These are phyloP conservation scores for Drosophila mimetica DNA, from an alignment of 2,888 invertebrate species.

Conservation along the genomic window DNA sequence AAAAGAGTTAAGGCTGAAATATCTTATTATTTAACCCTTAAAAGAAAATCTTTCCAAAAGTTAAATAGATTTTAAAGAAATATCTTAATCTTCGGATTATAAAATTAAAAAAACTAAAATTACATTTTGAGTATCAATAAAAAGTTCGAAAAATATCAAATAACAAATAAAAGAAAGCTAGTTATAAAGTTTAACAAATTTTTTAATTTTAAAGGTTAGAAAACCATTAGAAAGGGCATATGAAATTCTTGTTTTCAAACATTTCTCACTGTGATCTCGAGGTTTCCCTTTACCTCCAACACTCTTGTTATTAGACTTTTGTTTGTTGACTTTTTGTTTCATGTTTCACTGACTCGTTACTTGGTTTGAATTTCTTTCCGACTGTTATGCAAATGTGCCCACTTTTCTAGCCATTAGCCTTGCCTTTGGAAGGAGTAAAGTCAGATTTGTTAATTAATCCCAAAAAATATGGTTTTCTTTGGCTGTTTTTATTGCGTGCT, in stretches of 20 bases:
- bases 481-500: too few species aligned
- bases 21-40: too few species aligned
- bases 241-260: neutral
- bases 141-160: neutral
- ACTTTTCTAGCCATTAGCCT: conserved; percentile 33
- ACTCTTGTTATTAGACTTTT: conserved; percentile 8
- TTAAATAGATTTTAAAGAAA: neutral
- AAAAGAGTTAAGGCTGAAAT: too few species aligned
- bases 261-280: neutral
- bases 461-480: too few species aligned
- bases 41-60: neutral
- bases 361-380: conserved; percentile 19
- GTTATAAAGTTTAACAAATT: neutral
- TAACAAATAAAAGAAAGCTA: too few species aligned
- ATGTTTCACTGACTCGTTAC: conserved; percentile 40
- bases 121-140: too few species aligned
- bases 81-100: too few species aligned
- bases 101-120: too few species aligned
- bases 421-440: conserved; percentile 11
- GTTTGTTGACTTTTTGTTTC: conserved; percentile 33
- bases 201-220: neutral
- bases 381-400: conserved; percentile 44
- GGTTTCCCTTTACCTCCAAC: neutral
- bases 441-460: conserved; percentile 28
- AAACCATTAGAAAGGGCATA: neutral